Evolutionary conservation across 2,888 invertebrate genomes (phyloP).

Genomic region (Baronia brevicornis): DNA sequence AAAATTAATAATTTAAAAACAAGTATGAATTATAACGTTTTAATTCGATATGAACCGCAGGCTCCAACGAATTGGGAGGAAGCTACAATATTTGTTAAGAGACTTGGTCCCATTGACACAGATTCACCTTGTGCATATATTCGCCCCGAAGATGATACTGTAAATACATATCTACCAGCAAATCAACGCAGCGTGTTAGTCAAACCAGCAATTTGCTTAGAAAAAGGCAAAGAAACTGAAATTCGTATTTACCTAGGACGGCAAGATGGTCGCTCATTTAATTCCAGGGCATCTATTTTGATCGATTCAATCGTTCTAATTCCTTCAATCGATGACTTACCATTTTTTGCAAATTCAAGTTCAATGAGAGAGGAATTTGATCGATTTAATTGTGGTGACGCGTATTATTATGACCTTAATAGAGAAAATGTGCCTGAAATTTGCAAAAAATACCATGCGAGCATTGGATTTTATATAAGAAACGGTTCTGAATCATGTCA

Average conservation of each 20-base stretch:
- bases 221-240: constrained; percentile 90
- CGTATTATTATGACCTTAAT: constrained; percentile 81
- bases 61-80: constrained; percentile 88
- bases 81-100: constrained; percentile 86
- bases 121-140: constrained; percentile 89
- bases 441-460: constrained; percentile 89
- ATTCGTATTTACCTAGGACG: constrained; percentile 88
- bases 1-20: constrained; percentile 86
- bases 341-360: constrained; percentile 84
- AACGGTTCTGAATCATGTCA: constrained; percentile 92
- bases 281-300: constrained; percentile 89
- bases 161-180: constrained; percentile 79
- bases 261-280: constrained; percentile 80
- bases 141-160: constrained; percentile 82
- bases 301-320: constrained; percentile 94
- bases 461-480: constrained; percentile 89
- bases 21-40: constrained; percentile 92
- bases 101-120: constrained; percentile 82
- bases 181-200: constrained; percentile 84
- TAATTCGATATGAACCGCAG: constrained; percentile 92
- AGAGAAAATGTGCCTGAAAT: constrained; percentile 80
- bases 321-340: constrained; percentile 85
- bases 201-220: constrained; percentile 89
- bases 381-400: constrained; percentile 84
- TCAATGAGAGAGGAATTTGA: constrained; percentile 84